Evolutionary conservation across 2,113 vertebrate genomes (phyloP).

Genomic region (Heteronetta atricapilla): DNA sequence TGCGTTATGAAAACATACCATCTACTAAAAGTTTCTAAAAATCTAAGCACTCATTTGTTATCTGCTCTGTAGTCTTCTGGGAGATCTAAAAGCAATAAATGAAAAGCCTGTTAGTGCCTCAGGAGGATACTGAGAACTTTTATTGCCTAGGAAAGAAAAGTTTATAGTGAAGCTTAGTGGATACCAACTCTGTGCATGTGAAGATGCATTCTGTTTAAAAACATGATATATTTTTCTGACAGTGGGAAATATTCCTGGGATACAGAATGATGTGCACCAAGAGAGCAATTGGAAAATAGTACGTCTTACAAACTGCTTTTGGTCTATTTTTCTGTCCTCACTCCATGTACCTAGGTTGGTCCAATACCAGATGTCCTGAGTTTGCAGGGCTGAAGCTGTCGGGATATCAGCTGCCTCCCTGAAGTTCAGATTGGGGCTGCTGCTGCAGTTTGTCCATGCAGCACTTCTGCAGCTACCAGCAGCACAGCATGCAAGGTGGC

Average conservation of each 20-base stretch:
- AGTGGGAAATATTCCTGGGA: not conserved
- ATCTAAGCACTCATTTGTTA: not conserved
- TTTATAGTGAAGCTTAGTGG: not conserved
- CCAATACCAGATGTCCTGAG: not conserved
- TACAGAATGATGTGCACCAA: not conserved
- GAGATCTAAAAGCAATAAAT: not conserved
- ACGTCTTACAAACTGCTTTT: not conserved
- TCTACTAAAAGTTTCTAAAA: slow-evolving; percentile 22
- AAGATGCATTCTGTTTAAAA: not conserved
- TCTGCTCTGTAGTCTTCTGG: not conserved
- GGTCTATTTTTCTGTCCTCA: not conserved
- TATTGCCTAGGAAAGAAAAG: not conserved
- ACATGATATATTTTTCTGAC: not conserved
- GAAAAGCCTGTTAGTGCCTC: not conserved
- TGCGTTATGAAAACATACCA: slow-evolving; percentile 7
- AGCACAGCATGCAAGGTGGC: not conserved
- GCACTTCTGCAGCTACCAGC: not conserved
- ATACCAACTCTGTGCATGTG: not conserved
- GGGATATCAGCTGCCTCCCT: not conserved
- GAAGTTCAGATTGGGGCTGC: not conserved
- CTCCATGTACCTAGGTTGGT: not conserved
- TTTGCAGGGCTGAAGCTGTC: not conserved
- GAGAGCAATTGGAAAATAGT: not conserved
- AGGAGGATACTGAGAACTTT: not conserved
- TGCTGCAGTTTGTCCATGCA: not conserved